These are phyloP conservation scores for Orientallactaga sibirica DNA, from an alignment of 2,797 vertebrate species.

Conservation along the genomic window DNA sequence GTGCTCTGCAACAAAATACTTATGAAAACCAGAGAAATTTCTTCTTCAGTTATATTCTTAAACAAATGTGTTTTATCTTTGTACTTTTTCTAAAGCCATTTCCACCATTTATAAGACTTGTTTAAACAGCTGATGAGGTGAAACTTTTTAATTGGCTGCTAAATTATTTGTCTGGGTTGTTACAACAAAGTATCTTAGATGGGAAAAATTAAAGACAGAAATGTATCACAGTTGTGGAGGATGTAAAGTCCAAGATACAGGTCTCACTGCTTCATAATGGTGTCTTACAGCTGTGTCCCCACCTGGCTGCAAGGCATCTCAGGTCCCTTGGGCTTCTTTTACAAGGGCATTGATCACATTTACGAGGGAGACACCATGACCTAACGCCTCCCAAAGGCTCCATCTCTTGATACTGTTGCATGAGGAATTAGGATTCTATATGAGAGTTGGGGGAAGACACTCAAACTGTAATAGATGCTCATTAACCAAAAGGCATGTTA, in stretches of 20 bases:
- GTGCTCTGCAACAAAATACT: slow-evolving; percentile 35
- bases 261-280: background rate
- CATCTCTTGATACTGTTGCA: background rate
- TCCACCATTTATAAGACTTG: background rate
- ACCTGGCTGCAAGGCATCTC: background rate
- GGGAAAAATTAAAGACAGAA: background rate
- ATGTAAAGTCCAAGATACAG: background rate
- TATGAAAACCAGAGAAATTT: slow-evolving; percentile 13
- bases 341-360: background rate
- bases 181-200: background rate
- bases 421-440: background rate
- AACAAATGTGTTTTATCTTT: background rate
- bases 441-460: background rate
- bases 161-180: background rate
- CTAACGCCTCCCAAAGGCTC: background rate
- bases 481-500: background rate
- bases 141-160: background rate
- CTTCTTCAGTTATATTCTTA: slow-evolving; percentile 22
- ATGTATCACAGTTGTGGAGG: background rate
- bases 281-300: background rate
- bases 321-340: background rate
- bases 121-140: slow-evolving; percentile 6
- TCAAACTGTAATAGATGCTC: background rate
- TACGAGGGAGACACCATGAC: background rate
- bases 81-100: slow-evolving; percentile 4